These are phyloP conservation scores for Drosophila koepferae DNA, from an alignment of 2,888 invertebrate genomes.

Conservation along the genomic window DNA sequence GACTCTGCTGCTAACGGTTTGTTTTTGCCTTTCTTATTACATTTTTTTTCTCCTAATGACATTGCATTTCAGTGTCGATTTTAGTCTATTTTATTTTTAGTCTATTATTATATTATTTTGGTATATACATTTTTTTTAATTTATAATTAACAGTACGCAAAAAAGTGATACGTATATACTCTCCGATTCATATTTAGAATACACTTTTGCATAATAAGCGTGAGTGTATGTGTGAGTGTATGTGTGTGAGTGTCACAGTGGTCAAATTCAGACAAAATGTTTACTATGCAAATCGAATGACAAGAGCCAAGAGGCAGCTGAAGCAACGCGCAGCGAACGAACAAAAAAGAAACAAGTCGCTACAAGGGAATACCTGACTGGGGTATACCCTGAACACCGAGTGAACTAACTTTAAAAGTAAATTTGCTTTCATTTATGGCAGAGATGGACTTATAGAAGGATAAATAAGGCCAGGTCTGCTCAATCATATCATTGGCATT, in stretches of 20 bases:
- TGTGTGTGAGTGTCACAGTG: constrained; percentile 37
- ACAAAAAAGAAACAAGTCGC: not conserved
- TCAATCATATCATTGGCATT: no score
- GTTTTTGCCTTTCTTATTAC: no score
- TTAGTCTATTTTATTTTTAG: no score
- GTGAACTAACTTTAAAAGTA: not conserved
- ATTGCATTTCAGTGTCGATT: no score
- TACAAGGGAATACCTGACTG: not conserved
- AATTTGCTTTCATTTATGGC: no score
- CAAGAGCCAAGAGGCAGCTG: constrained; percentile 56
- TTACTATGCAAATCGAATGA: constrained; percentile 75
- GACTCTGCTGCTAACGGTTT: no score
- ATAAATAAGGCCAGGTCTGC: no score
- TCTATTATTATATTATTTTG: no score
- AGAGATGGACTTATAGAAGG: no score
- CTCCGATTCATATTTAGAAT: not conserved
- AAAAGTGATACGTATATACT: not conserved
- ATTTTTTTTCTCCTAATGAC: no score
- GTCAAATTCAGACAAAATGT: constrained; percentile 47
- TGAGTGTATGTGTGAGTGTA: constrained; percentile 2
- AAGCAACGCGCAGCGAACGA: constrained; percentile 29
- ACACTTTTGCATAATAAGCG: not conserved
- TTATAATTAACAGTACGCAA: not conserved
- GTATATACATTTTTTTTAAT: not conserved
- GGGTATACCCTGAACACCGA: not conserved